Base-by-base conservation (phyloP, 2,113 vertebrate species). In the Dascyllus trimaculatus region DNA sequence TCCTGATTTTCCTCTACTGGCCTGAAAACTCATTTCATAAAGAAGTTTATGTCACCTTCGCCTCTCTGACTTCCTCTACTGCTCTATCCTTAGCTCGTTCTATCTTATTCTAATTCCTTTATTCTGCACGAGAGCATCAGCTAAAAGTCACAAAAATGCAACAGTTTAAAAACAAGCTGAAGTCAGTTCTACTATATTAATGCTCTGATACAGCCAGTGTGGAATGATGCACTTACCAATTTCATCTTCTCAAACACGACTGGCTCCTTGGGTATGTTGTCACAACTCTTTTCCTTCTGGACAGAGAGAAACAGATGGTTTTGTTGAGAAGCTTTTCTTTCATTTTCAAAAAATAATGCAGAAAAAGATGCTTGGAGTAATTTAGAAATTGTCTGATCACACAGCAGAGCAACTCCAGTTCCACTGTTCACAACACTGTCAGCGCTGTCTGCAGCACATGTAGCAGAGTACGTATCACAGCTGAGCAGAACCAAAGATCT, bases 161-260 rank as follows among this genome's bases (percentile, higher is more conserved):
- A 2, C 26, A 29, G 5, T 3, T 19, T 19, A 49, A 19, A 17
- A 19, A 49, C 6, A 19, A 17, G 46, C 46, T 49, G 46, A 19
- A 49, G 19, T 17, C 46, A 40, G 4, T 40, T 40, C 38, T 11
- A 40, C 11, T 40, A 40, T 40, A 40, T 40, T 4, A 40, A 40
- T 40, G 38, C 38, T 40, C 38, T 40, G 38, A 40, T 40, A 40
- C 38, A 40, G 38, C 38, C 38, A 40, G 38, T 40, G 9, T 40
- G 51, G 24, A 22, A 38, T 11, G 18, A 52, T 19, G 8, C 10
- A 85, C 74, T 91, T 62, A 99, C 98, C 97, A 96, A 94, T 92
- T 98, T 99, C 92, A 99, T 97, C 90, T 98, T 99, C 94, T 99
- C 97, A 92, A 99, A 99, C 83, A 99, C 95, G 74, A 99, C 91